Conservation (phyloP, 2,888 invertebrate species). For the Rhaphigaster nebulosa region DNA sequence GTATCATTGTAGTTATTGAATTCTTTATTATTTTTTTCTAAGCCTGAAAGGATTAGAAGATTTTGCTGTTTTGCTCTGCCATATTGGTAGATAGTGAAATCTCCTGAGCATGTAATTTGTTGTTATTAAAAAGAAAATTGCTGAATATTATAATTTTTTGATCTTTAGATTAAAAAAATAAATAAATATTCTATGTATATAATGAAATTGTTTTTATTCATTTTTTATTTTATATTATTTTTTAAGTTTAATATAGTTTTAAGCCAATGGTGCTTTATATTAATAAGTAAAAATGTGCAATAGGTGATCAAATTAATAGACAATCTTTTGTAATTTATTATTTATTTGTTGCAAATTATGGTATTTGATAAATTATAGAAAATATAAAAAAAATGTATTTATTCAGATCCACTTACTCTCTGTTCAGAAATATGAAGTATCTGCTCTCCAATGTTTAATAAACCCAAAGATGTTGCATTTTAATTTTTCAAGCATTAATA, state of each 20-base stretch:
- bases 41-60: conserved; percentile 43
- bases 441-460: not conserved
- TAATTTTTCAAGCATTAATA: not conserved
- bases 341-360: not conserved
- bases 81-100: conserved; percentile 47
- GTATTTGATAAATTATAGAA: not conserved
- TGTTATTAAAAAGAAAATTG: not conserved
- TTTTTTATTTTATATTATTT: not conserved
- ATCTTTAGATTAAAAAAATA: not conserved
- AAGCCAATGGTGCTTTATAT: conserved; percentile 58
- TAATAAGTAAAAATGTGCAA: conserved; percentile 51
- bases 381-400: not conserved
- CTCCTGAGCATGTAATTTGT: conserved; percentile 25
- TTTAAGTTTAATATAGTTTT: conserved; percentile 23
- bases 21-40: conserved; percentile 24
- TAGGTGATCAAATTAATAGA: conserved; percentile 50
- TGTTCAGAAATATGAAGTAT: not conserved
- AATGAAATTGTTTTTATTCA: not conserved
- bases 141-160: conserved; percentile 23
- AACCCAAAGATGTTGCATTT: not conserved
- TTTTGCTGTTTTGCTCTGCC: conserved; percentile 50
- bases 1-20: conserved; percentile 36
- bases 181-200: conserved; percentile 17
- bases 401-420: not conserved
- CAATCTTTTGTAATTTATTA: conserved; percentile 44